A percentile compares a stretch with the other conserved stretches of the same genome.
phyloP scores from a whole-genome alignment of 2,797 vertebrate genomes.

The Malurus splendens region DNA sequence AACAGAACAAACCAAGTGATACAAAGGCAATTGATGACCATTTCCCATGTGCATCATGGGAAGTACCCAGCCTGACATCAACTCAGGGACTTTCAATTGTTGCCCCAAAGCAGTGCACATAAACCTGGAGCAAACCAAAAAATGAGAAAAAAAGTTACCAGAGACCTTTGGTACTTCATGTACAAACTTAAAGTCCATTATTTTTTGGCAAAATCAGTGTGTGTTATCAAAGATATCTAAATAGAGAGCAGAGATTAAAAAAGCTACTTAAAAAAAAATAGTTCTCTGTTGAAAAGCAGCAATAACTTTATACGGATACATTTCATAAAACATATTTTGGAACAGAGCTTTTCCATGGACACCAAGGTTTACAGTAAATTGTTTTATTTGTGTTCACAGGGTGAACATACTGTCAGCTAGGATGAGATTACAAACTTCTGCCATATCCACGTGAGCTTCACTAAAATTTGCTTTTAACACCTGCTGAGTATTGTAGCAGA shows the following conservation, averaged over 20 bases:
- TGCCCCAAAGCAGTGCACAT: background rate
- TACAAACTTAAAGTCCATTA: background rate
- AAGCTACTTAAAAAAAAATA: background rate
- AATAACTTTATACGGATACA: background rate
- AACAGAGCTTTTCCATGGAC: background rate
- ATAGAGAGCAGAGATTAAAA: background rate
- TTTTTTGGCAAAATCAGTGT: background rate
- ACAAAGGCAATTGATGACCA: background rate
- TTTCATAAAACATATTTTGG: background rate
- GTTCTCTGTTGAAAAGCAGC: background rate
- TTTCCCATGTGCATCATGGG: background rate
- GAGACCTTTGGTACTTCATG: background rate
- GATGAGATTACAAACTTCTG: background rate
- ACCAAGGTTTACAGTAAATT: background rate
- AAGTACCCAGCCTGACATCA: background rate
- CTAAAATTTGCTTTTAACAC: background rate
- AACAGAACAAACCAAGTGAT: background rate
- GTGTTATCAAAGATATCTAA: background rate
- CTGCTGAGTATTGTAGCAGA: background rate
- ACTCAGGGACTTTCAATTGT: background rate
- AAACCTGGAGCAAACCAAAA: background rate
- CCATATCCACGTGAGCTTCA: background rate
- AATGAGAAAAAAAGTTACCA: background rate
- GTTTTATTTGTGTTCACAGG: background rate
- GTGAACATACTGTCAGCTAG: background rate